Conservation (phyloP, 2,888 invertebrate genomes). For the Parnassius apollo region DNA sequence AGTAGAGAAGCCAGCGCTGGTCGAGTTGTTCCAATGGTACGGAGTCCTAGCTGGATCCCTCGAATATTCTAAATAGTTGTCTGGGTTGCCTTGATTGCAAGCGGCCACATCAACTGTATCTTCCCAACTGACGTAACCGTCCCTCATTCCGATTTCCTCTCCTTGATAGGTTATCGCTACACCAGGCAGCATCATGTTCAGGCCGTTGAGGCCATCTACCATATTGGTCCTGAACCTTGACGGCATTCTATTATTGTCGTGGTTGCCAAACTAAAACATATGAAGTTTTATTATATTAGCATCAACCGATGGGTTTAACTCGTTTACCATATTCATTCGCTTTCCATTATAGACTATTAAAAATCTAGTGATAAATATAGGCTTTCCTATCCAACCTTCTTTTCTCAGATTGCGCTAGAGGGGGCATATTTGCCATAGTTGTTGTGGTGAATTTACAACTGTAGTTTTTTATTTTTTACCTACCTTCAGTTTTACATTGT, state of each 20-base stretch:
- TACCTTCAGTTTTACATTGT: too few relatives aligned
- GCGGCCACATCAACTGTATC: slow-evolving; percentile 82
- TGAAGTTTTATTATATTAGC: too few relatives aligned
- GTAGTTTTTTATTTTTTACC: too few relatives aligned
- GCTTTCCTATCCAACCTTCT: too few relatives aligned
- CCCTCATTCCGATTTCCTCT: slow-evolving; percentile 88
- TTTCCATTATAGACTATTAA: too few relatives aligned
- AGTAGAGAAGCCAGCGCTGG: slow-evolving; percentile 82
- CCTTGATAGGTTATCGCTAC: slow-evolving; percentile 90
- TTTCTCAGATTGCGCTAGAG: too few relatives aligned
- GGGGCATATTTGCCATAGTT: too few relatives aligned
- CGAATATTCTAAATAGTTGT: slow-evolving; percentile 74
- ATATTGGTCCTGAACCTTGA: slow-evolving; percentile 83
- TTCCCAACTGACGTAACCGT: slow-evolving; percentile 79
- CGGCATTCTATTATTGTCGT: slow-evolving; percentile 84
- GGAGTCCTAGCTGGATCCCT: slow-evolving; percentile 85
- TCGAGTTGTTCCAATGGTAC: slow-evolving; percentile 81
- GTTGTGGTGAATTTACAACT: too few relatives aligned
- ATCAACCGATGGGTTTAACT: too few relatives aligned
- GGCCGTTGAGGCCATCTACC: slow-evolving; percentile 85
- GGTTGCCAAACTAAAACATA: slow-evolving; percentile 83
- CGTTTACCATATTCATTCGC: too few relatives aligned
- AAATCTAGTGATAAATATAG: too few relatives aligned
- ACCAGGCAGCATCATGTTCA: slow-evolving; percentile 87
- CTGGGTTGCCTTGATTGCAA: slow-evolving; percentile 73